These are phyloP conservation scores for Cephus spinipes DNA, from an alignment of 2,888 invertebrate species.

Conservation along the genomic window DNA sequence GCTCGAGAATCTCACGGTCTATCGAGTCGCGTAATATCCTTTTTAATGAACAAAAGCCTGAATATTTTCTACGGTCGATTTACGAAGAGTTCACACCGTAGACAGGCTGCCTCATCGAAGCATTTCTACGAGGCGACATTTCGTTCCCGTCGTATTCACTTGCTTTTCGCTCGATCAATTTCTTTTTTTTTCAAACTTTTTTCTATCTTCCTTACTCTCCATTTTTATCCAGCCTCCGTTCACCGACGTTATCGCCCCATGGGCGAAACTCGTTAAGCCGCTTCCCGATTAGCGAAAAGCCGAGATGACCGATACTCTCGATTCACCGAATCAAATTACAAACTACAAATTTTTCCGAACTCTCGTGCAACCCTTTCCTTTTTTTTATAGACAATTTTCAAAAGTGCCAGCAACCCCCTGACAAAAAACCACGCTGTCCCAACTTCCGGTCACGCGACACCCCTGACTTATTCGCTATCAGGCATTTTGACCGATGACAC, in stretches of 20 bases:
- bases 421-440: neutral
- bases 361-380: neutral
- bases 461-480: too few relatives aligned
- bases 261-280: neutral
- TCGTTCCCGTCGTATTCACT: neutral
- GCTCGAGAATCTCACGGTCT: neutral
- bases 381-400: neutral
- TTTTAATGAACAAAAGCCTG: neutral
- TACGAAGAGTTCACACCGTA: neutral
- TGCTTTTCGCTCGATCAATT: too few relatives aligned
- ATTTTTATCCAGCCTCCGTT: neutral
- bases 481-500: too few relatives aligned
- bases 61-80: neutral
- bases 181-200: neutral
- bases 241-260: neutral
- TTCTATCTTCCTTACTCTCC: neutral
- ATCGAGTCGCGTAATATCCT: neutral
- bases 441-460: neutral
- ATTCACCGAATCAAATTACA: neutral
- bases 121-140: too few relatives aligned
- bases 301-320: neutral
- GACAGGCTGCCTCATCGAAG: neutral
- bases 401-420: neutral
- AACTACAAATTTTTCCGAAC: neutral
- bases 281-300: neutral